Base-by-base conservation (phyloP, 2,888 invertebrate genomes). In the Papilio protenor region DNA sequence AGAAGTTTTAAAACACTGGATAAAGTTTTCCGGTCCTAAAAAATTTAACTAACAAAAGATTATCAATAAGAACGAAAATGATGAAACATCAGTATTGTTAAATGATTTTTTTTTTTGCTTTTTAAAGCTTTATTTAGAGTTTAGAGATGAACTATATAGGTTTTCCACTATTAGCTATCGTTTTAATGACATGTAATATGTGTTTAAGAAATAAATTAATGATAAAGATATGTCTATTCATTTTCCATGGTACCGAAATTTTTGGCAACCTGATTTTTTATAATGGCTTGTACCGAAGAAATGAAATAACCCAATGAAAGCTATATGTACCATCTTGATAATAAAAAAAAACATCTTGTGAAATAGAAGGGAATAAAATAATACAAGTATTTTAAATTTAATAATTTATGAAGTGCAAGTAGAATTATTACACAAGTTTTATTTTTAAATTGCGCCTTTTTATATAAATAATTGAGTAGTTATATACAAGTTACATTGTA, bases 321-420 rank as follows among this genome's bases (percentile, higher is more conserved):
- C n/a, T 5, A n/a, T 64, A 64, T 45, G 10, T 49, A 1, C 49
- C 33, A 79, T 70, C 33, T 71, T 66, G 73, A 72, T 8, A 27
- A 6, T 2, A 45, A 21, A 21, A n/a, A 27, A 12, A 16, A 3
- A 23, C 23, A 45, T 49, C 2, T n/a, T 55, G n/a, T 8, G 10
- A 27, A 27, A 8, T 16, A 66, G 21, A 33, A 23, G 27, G 73
- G 45, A 69, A 76, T 82, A 86, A 84, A 82, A 84, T 86, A 84
- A 87, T 83, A 82, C 83, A 80, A 84, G 74, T 77, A 47, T 79
- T 49, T 78, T 83, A 85, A 90, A 88, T 92, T 92, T 91, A 93
- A 94, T 94, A 94, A 94, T 92, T 94, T 93, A 93, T 93, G 90
- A 90, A 92, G 93, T 93, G 93, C 92, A 78, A 75, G 75, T 72